Conservation (phyloP, 2,888 invertebrate genomes). For the Nudaria mundana region DNA sequence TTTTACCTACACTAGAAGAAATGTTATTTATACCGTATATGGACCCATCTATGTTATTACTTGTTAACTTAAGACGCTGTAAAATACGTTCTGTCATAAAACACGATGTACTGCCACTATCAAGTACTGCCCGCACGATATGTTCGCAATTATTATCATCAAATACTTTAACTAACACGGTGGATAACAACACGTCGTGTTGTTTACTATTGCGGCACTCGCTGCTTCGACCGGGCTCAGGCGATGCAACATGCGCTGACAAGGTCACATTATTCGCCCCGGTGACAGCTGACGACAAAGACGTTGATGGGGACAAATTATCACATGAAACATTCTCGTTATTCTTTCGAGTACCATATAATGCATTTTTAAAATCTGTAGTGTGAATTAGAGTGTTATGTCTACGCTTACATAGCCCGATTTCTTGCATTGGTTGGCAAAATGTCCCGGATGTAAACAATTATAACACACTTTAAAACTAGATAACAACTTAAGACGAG, state of each 20-base stretch:
- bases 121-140: background rate
- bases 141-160: too few species aligned
- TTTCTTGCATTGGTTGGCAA: slow-evolving; percentile 19
- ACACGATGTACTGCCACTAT: background rate
- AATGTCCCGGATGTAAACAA: slow-evolving; percentile 6
- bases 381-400: slow-evolving; percentile 14
- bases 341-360: background rate
- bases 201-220: too few species aligned
- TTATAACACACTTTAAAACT: slow-evolving; percentile 24
- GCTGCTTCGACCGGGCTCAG: too few species aligned
- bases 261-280: too few species aligned
- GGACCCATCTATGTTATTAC: background rate
- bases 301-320: too few species aligned
- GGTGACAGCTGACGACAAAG: too few species aligned
- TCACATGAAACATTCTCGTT: background rate
- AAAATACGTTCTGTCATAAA: background rate
- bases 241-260: background rate
- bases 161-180: too few species aligned
- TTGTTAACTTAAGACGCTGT: background rate
- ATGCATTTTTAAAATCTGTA: background rate
- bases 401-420: slow-evolving; percentile 9
- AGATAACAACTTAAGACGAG: slow-evolving; percentile 16
- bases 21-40: slow-evolving; percentile 13
- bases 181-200: background rate
- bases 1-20: slow-evolving; percentile 9